Conservation (phyloP, 2,888 invertebrate species). For the Acanthosepion lycidas region DNA sequence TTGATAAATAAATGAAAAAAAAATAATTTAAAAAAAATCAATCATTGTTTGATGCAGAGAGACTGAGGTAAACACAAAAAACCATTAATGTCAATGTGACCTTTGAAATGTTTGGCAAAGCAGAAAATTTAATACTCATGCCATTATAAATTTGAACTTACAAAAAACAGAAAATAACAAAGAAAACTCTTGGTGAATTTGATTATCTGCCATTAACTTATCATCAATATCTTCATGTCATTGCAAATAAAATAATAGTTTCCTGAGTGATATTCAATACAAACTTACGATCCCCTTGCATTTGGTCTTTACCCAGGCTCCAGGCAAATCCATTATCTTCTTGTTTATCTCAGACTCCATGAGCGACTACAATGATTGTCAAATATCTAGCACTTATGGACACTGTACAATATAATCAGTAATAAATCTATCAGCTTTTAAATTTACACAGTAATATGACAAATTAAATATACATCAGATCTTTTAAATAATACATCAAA, state of each 20-base stretch:
- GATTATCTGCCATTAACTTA: conserved; percentile 20
- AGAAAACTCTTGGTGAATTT: not conserved
- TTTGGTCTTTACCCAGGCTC: not conserved
- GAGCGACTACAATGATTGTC: conserved; percentile 1
- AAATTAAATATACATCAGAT: not conserved
- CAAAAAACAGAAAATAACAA: not conserved
- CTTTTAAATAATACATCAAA: not conserved
- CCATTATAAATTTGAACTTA: not conserved
- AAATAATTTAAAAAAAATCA: not conserved
- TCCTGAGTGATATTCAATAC: not conserved
- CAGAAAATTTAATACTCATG: conserved; percentile 18
- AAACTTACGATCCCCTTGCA: not conserved
- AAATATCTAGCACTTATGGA: not conserved
- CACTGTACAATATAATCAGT: not conserved
- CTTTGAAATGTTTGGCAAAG: not conserved
- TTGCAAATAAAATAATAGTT: not conserved
- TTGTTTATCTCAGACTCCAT: not conserved
- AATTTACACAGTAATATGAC: not conserved
- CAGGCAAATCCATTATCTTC: not conserved
- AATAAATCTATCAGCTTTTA: not conserved
- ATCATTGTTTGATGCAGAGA: not conserved
- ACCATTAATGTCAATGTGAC: not conserved
- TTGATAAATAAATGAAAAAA: no score
- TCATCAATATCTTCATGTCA: conserved; percentile 17
- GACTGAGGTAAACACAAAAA: not conserved